These are phyloP conservation scores for Diabrotica virgifera DNA, from an alignment of 1,140 invertebrate species.

Conservation along the genomic window DNA sequence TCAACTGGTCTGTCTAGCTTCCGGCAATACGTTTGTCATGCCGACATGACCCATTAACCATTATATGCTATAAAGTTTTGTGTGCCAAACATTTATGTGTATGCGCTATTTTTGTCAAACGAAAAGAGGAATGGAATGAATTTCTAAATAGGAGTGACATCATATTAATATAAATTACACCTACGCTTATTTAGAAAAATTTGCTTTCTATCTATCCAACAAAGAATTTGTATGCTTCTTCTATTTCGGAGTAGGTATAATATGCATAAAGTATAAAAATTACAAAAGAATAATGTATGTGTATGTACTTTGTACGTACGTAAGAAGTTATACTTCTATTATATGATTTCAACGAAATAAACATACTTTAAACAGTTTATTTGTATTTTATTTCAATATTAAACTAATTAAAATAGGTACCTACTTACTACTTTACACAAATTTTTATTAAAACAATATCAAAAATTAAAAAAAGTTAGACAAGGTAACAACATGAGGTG, in stretches of 20 bases:
- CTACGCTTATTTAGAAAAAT: not conserved
- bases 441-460: too few species aligned
- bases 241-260: not conserved
- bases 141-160: not conserved
- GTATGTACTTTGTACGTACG: too few species aligned
- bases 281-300: not conserved
- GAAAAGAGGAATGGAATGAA: not conserved
- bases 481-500: too few species aligned
- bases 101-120: not conserved
- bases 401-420: too few species aligned
- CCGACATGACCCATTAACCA: not conserved
- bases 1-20: not conserved
- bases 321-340: too few species aligned
- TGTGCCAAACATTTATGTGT: not conserved
- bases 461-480: too few species aligned
- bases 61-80: not conserved
- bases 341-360: too few species aligned
- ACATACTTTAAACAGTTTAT: too few species aligned
- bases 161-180: not conserved
- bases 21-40: not conserved
- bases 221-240: not conserved
- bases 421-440: too few species aligned
- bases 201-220: not conserved
- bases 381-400: too few species aligned
- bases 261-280: not conserved